Percentiles rank a stretch among this genome's conserved stretches.
Conservation (phyloP, 2,888 invertebrate species). For the Vannuccia rotundouncinata region DNA sequence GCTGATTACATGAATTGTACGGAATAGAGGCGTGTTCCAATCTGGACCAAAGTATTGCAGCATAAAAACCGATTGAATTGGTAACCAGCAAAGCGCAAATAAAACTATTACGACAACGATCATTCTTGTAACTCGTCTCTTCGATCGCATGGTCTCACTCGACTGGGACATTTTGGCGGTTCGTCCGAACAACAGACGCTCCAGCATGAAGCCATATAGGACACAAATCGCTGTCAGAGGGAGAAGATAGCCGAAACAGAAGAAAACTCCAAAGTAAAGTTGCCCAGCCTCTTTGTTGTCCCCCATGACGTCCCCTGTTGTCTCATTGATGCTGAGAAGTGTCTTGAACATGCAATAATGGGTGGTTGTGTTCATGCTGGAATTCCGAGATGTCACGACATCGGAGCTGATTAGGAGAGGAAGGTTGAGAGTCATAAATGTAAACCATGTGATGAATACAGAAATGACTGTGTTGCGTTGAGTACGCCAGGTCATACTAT, state of each 20-base stretch:
- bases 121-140: slow-evolving; percentile 81
- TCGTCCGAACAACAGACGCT: slow-evolving; percentile 72
- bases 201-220: slow-evolving; percentile 80
- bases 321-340: slow-evolving; percentile 33
- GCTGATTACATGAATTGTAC: slow-evolving; percentile 50
- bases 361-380: neutral
- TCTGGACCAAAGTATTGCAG: slow-evolving; percentile 69
- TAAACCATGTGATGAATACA: slow-evolving; percentile 71
- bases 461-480: slow-evolving; percentile 73
- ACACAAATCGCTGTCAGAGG: slow-evolving; percentile 78
- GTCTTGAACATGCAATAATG: slow-evolving; percentile 31
- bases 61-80: slow-evolving; percentile 69
- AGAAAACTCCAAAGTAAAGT: slow-evolving; percentile 60
- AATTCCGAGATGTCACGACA: slow-evolving; percentile 37
- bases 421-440: slow-evolving; percentile 61
- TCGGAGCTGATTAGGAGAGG: slow-evolving; percentile 49
- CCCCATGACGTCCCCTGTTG: slow-evolving; percentile 29
- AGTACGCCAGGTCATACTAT: slow-evolving; percentile 75
- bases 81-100: slow-evolving; percentile 87
- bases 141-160: slow-evolving; percentile 73
- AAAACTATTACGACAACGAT: slow-evolving; percentile 82
- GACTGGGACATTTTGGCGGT: slow-evolving; percentile 63
- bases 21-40: slow-evolving; percentile 62
- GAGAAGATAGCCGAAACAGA: slow-evolving; percentile 77
- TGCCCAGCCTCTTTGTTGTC: slow-evolving; percentile 32